Conservation (phyloP, 1,140 invertebrate species). For the Cydia strobilella region DNA sequence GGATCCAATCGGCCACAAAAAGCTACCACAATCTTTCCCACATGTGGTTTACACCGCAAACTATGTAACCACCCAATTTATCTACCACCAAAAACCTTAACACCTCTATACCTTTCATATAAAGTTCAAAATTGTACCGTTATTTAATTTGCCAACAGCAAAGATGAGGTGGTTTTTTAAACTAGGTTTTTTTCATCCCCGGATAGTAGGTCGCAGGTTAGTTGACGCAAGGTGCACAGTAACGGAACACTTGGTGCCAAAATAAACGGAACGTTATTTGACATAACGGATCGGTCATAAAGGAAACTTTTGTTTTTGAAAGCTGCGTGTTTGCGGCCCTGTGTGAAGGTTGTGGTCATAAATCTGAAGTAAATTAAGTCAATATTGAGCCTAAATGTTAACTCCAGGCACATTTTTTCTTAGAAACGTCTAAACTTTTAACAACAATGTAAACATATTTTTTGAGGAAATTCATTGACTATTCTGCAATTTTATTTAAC, state of each 20-base stretch:
- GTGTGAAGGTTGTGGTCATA: not conserved
- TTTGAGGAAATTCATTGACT: too few species aligned
- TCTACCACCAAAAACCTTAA: not conserved
- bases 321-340: slow-evolving; percentile 38
- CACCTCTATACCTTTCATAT: slow-evolving; percentile 41
- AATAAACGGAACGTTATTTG: slow-evolving; percentile 65
- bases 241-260: slow-evolving; percentile 65
- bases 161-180: slow-evolving; percentile 35
- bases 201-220: slow-evolving; percentile 78
- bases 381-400: not conserved
- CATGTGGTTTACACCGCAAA: slow-evolving; percentile 59
- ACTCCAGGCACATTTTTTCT: not conserved
- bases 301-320: slow-evolving; percentile 51
- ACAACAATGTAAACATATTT: too few species aligned
- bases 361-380: not conserved
- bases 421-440: not conserved
- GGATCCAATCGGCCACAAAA: slow-evolving; percentile 58
- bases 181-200: slow-evolving; percentile 60
- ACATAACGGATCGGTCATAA: slow-evolving; percentile 55
- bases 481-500: too few species aligned
- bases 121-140: not conserved
- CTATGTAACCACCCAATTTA: slow-evolving; percentile 28
- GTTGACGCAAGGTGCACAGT: slow-evolving; percentile 74
- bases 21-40: slow-evolving; percentile 65
- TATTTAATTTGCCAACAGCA: slow-evolving; percentile 27